Percentiles rank a stretch among this genome's conserved stretches.
Evolutionary conservation across 2,888 invertebrate species (phyloP).

Genomic region (Podabrus alpinus): DNA sequence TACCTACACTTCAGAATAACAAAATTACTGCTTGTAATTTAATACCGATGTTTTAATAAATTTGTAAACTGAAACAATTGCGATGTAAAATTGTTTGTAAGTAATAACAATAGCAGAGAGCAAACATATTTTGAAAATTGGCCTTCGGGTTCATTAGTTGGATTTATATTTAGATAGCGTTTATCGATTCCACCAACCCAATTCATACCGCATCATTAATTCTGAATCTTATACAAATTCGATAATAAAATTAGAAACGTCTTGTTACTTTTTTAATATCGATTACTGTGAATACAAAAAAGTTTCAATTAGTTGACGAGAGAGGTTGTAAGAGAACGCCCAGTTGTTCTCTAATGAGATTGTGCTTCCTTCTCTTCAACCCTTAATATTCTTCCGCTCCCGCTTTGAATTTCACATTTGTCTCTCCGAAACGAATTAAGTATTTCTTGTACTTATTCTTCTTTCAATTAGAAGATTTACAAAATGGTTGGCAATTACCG

Average conservation of each 20-base stretch:
- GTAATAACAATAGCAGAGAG: not conserved
- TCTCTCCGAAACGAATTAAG: slow-evolving; percentile 26
- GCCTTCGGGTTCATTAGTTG: not conserved
- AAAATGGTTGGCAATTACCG: slow-evolving; percentile 21
- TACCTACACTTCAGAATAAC: not conserved
- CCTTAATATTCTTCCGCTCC: slow-evolving; percentile 19
- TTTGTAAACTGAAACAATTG: not conserved
- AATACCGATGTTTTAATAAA: not conserved
- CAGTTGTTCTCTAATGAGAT: slow-evolving; percentile 30
- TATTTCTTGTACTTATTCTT: slow-evolving; percentile 13
- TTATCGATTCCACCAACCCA: slow-evolving; percentile 16
- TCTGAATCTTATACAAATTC: slow-evolving; percentile 11
- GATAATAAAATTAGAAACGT: slow-evolving; percentile 20
- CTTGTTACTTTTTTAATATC: slow-evolving; percentile 11
- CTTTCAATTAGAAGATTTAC: slow-evolving; percentile 22
- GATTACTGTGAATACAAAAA: slow-evolving; percentile 19
- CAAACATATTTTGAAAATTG: not conserved
- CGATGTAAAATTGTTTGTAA: not conserved
- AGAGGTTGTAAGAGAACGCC: slow-evolving; percentile 17
- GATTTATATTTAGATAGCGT: slow-evolving; percentile 9
- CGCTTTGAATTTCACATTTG: slow-evolving; percentile 26
- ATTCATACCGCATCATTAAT: slow-evolving; percentile 13
- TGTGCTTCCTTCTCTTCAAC: slow-evolving; percentile 18
- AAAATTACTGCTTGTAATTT: not conserved
- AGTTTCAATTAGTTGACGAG: slow-evolving; percentile 25